Conservation (phyloP, 2,888 invertebrate genomes). For the Aspidiotus rigidus region DNA sequence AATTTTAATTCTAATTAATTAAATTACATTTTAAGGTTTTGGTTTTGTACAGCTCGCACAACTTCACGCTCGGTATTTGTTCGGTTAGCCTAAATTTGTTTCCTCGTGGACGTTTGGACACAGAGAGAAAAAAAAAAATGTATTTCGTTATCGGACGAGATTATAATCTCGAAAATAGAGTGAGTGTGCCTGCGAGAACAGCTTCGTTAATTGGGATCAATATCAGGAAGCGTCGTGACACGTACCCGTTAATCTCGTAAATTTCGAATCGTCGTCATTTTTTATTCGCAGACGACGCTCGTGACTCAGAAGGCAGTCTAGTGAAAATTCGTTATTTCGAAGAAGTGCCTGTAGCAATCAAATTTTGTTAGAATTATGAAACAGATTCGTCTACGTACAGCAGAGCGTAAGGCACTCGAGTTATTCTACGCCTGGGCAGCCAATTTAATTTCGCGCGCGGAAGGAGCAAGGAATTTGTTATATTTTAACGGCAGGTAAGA, state of each 20-base stretch:
- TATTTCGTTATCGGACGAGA: constrained; percentile 13
- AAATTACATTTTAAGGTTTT: constrained; percentile 2
- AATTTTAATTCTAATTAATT: constrained; percentile 5
- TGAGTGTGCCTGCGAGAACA: too few relatives aligned
- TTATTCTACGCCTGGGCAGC: constrained; percentile 28
- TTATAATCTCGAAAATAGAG: too few relatives aligned
- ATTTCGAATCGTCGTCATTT: too few relatives aligned
- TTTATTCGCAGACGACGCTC: too few relatives aligned
- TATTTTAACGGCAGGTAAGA: constrained; percentile 8
- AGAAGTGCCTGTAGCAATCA: constrained; percentile 1
- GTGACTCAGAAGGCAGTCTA: not conserved
- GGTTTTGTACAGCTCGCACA: not conserved
- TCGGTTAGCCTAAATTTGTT: too few relatives aligned
- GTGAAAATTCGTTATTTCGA: constrained; percentile 14
- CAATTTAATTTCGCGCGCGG: constrained; percentile 29
- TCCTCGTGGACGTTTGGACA: too few relatives aligned
- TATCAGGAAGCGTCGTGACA: too few relatives aligned
- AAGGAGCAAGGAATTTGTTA: not conserved
- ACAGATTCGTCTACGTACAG: constrained; percentile 16
- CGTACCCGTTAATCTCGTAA: too few relatives aligned
- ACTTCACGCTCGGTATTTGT: too few relatives aligned
- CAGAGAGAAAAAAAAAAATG: not conserved
- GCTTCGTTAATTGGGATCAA: too few relatives aligned
- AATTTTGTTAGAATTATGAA: constrained; percentile 20
- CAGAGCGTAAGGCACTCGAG: constrained; percentile 13